Conservation (phyloP, 2,113 vertebrate genomes). For the Leuciscus idus region DNA sequence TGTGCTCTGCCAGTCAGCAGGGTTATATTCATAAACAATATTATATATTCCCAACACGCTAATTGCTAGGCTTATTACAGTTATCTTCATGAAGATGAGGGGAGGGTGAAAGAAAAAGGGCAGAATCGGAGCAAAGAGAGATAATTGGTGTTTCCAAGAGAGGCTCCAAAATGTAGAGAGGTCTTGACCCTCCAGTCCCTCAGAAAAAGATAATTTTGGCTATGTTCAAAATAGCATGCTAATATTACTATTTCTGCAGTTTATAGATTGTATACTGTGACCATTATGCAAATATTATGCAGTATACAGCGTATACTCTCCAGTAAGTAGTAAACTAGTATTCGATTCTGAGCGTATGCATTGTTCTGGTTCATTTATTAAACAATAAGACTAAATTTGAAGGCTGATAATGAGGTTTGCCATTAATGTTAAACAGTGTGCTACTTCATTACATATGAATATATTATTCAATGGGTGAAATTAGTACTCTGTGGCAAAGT, state of each 20-base stretch:
- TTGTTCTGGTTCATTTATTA: background rate
- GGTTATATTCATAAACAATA: slow-evolving; percentile 34
- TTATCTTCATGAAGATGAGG: slow-evolving; percentile 15
- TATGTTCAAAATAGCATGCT: background rate
- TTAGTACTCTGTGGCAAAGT: background rate
- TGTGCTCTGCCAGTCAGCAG: slow-evolving; percentile 26
- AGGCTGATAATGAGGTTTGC: background rate
- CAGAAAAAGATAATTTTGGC: background rate
- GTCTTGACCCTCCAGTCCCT: background rate
- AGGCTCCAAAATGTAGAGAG: background rate
- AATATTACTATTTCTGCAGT: background rate
- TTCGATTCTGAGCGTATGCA: background rate
- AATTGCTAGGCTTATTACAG: slow-evolving; percentile 21
- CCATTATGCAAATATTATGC: background rate
- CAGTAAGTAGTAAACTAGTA: background rate
- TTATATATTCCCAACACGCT: background rate
- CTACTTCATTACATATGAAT: background rate
- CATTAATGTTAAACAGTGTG: background rate
- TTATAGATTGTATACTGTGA: background rate
- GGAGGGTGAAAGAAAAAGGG: background rate
- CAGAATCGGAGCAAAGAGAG: background rate
- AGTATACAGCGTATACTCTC: background rate
- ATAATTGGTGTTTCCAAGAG: slow-evolving; percentile 18
- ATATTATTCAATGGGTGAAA: background rate
- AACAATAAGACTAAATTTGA: background rate